phyloP scores from a whole-genome alignment of 2,888 invertebrate species.

The Trilocha varians region DNA sequence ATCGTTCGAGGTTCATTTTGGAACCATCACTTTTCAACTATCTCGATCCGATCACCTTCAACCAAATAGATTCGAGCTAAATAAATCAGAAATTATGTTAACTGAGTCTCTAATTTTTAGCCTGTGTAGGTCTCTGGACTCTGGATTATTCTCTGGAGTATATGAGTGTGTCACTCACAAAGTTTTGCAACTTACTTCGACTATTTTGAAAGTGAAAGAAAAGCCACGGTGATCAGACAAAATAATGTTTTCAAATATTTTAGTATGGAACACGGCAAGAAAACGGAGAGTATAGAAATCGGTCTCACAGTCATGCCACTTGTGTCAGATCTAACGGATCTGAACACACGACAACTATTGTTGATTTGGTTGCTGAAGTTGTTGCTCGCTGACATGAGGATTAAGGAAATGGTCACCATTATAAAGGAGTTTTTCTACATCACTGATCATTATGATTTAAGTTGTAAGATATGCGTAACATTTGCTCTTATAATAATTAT shows the following conservation, averaged over 20 bases:
- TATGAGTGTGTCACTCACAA: too few species aligned
- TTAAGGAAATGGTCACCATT: constrained; percentile 41
- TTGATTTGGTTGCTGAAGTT: constrained; percentile 40
- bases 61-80: too few species aligned
- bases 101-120: too few species aligned
- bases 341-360: constrained; percentile 30
- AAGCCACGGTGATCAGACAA: background rate
- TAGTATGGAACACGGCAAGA: constrained; percentile 40
- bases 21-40: too few species aligned
- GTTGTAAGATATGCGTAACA: constrained; percentile 23
- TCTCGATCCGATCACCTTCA: too few species aligned
- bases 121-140: too few species aligned
- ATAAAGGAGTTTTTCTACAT: constrained; percentile 46
- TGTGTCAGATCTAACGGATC: constrained; percentile 29
- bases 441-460: constrained; percentile 39
- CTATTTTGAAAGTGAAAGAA: too few species aligned
- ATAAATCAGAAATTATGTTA: too few species aligned
- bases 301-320: constrained; percentile 44
- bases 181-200: too few species aligned
- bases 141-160: too few species aligned
- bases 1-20: too few species aligned
- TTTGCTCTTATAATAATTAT: too few species aligned
- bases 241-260: constrained; percentile 2
- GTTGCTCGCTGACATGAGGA: constrained; percentile 35
- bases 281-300: constrained; percentile 38